Conservation (phyloP, 2,888 invertebrate genomes). For the Drosophila recens region DNA sequence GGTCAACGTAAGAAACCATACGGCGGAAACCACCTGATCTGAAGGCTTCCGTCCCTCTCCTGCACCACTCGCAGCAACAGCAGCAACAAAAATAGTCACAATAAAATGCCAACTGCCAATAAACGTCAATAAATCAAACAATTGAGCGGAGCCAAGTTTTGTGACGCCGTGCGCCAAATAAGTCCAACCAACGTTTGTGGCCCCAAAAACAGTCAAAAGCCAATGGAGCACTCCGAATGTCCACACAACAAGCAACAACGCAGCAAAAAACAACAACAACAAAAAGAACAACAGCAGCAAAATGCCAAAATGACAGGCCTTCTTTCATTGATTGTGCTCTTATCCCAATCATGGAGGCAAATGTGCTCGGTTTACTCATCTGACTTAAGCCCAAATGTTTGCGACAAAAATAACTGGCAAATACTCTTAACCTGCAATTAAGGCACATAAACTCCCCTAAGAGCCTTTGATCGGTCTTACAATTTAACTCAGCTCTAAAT, state of each 20-base stretch:
- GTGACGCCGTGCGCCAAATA: constrained; percentile 69
- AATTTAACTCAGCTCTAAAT: background rate
- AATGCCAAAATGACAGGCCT: constrained; percentile 12
- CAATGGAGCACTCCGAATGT: constrained; percentile 14
- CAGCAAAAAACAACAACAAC: constrained; percentile 7
- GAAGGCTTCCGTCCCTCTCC: constrained; percentile 1
- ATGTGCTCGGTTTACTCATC: background rate
- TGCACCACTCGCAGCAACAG: background rate
- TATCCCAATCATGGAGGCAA: constrained; percentile 1
- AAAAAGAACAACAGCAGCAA: constrained; percentile 2
- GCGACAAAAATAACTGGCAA: background rate
- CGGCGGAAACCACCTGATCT: constrained; percentile 40
- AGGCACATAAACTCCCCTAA: background rate
- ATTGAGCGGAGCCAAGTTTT: constrained; percentile 74
- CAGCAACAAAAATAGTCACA: constrained; percentile 62
- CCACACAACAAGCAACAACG: constrained; percentile 3
- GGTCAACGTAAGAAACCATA: constrained; percentile 21
- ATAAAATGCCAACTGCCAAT: constrained; percentile 81
- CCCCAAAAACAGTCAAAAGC: constrained; percentile 30
- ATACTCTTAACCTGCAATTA: background rate
- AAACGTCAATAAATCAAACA: constrained; percentile 78
- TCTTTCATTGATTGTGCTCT: constrained; percentile 17
- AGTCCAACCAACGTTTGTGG: constrained; percentile 54
- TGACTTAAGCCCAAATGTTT: background rate
- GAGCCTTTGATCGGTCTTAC: background rate